Base-by-base conservation (phyloP, 2,113 vertebrate genomes). In the Prunella fulvescens region DNA sequence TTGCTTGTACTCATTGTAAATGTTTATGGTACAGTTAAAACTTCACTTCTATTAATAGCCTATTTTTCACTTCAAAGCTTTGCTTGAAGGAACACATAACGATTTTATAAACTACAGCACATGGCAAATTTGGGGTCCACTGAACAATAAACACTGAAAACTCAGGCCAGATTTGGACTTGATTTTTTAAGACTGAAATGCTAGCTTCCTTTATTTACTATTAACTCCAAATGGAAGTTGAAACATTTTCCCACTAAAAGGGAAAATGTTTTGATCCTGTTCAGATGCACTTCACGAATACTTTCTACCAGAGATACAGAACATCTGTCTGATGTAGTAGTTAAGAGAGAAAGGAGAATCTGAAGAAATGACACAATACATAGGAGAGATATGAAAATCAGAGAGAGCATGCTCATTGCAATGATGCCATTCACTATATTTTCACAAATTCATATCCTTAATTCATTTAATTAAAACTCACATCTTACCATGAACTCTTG, bases 401-500 rank as follows among this genome's bases (percentile, higher is more conserved):
- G 69, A 95, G 72, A 88, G 85, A 93, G 94, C 97, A 98, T 97
- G 97, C 96, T 96, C 83, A 86, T 57, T 95, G 82, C 39, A 96
- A 95, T 14, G 6, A 67, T 19, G 80, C 56, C 91, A 97, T 94
- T 96, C 90, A 94, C 48, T 28, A n/a, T 24, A 31, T 50, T 62
- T 86, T 47, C 82, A 71, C 86, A 88, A 95, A 85, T 37, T 81
- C 1, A 10, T 90, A 95, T 23, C 70, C 79, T 93, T 60, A 78
- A 77, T 48, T 76, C 14, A 56, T 90, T 89, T 73, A 74, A 89
- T 90, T 97, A 69, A 96, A 92, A 50, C 85, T 92, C 56, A 61
- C 74, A 81, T 97, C 98, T 98, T 98, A 99, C 99, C 99, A 97
- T 99, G 98, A 98, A 97, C 97, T 97, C 98, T 98, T 31, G 98